These are phyloP conservation scores for Microplitis deprimator DNA, from an alignment of 2,888 invertebrate species.

Conservation along the genomic window DNA sequence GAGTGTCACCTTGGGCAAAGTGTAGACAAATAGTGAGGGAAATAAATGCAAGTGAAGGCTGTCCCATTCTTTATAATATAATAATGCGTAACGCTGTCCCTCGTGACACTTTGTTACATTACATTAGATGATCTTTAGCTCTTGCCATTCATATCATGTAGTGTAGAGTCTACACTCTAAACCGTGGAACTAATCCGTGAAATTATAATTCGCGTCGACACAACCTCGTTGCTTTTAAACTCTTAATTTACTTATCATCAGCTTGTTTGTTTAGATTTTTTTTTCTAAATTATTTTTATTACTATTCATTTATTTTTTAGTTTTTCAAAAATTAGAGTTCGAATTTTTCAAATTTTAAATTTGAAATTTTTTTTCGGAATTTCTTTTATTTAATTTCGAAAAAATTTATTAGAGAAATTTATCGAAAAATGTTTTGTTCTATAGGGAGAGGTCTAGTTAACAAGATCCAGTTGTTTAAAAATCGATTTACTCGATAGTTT, in stretches of 20 bases:
- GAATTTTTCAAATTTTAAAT: too few relatives aligned
- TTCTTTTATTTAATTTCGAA: too few relatives aligned
- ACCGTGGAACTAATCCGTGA: conserved; percentile 39
- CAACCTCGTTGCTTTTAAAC: not conserved
- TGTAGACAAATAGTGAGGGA: conserved; percentile 46
- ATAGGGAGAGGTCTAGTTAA: too few relatives aligned
- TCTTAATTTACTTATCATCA: not conserved
- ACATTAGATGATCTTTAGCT: conserved; percentile 14
- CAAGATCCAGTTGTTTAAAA: too few relatives aligned
- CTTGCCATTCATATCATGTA: not conserved
- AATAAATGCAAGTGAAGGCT: conserved; percentile 54
- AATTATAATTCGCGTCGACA: conserved; percentile 37
- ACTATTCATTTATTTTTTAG: too few relatives aligned
- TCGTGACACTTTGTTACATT: conserved; percentile 23
- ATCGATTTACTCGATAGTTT: too few relatives aligned
- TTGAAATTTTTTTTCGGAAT: too few relatives aligned
- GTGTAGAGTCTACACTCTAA: not conserved
- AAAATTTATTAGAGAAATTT: too few relatives aligned
- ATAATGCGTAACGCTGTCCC: conserved; percentile 35
- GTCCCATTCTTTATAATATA: conserved; percentile 34
- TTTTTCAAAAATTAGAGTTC: too few relatives aligned
- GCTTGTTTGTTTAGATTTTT: not conserved
- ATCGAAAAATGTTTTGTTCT: too few relatives aligned
- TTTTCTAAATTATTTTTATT: too few relatives aligned
- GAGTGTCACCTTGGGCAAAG: conserved; percentile 57